Evolutionary conservation across 2,888 invertebrate species (phyloP), one percentile per base, ranked within the genome.

Genomic region (Pyrgus malvae): DNA sequence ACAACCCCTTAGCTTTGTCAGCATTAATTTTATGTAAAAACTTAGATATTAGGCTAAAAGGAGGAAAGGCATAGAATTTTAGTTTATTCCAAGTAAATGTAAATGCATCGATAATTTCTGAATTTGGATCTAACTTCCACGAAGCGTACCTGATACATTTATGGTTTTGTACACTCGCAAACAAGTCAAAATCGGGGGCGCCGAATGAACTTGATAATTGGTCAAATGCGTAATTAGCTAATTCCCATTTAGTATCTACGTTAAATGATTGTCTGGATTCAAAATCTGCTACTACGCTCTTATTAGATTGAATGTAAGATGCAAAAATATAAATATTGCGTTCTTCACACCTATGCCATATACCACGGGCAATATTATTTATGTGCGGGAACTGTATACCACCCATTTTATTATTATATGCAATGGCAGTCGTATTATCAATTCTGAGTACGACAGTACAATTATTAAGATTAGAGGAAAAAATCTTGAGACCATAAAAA

Each of bases 271-370:
- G 21, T 4, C 63, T 21, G 1, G 62, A 65, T 41, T 62, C 63
- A 2, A n/a, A n/a, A 25, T 64, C 65, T n/a, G 65, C 64, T 11
- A 57, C 56, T 4, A 16, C n/a, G 48, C 65, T 67, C 9, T 61
- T 55, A 5, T 23, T 35, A 0, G 61, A 59, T 8, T 56, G 48
- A 6, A 65, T 63, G 29, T 67, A 65, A 1, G 59, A 58, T 1
- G 63, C 65, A 51, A 57, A 60, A 8, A 67, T 38, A 25, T 48
- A 45, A 4, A 65, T 42, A 2, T 56, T 59, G 16, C 57, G 29
- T 5, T 31, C 9, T 48, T 64, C 63, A 48, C 63, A 65, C 62
- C 61, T 64, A 21, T 60, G 48, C 64, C 65, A 65, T 21, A 65
- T 60, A 2, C 25, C 23, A 7, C 44, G 44, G 0, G 64, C 4